Evolutionary conservation across 2,888 invertebrate genomes (phyloP).

Genomic region (Teinopalpus imperialis): DNA sequence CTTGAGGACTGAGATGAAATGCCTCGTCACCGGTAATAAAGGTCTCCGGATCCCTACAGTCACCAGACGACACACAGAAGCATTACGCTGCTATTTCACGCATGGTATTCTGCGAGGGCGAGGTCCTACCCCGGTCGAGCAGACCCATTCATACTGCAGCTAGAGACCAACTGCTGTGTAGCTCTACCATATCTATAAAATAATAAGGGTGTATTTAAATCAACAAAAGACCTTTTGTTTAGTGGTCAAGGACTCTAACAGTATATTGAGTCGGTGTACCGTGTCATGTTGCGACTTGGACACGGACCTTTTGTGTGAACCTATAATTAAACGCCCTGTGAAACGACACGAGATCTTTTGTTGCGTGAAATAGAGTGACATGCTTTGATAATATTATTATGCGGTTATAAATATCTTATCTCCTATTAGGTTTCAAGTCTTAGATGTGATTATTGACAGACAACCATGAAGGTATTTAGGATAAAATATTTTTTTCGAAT

Average conservation of each 20-base stretch:
- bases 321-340: constrained; percentile 21
- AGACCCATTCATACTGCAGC: too few species aligned
- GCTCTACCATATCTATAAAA: neutral
- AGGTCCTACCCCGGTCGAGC: too few species aligned
- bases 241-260: constrained; percentile 3
- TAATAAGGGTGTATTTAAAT: constrained; percentile 1
- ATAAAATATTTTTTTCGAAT: too few species aligned
- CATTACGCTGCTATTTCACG: too few species aligned
- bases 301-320: constrained; percentile 15
- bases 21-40: too few species aligned
- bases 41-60: too few species aligned
- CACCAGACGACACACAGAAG: too few species aligned
- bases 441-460: too few species aligned
- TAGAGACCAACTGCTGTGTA: too few species aligned
- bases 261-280: constrained; percentile 12
- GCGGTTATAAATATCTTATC: neutral
- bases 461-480: too few species aligned
- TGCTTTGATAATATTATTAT: constrained; percentile 19
- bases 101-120: too few species aligned
- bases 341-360: constrained; percentile 11
- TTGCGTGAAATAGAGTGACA: constrained; percentile 15
- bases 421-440: neutral
- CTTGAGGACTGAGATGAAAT: too few species aligned
- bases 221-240: neutral
- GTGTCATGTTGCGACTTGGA: constrained; percentile 10